phyloP scores from a whole-genome alignment of 2,888 invertebrate species.

The Lepidocyrtinus sp. region DNA sequence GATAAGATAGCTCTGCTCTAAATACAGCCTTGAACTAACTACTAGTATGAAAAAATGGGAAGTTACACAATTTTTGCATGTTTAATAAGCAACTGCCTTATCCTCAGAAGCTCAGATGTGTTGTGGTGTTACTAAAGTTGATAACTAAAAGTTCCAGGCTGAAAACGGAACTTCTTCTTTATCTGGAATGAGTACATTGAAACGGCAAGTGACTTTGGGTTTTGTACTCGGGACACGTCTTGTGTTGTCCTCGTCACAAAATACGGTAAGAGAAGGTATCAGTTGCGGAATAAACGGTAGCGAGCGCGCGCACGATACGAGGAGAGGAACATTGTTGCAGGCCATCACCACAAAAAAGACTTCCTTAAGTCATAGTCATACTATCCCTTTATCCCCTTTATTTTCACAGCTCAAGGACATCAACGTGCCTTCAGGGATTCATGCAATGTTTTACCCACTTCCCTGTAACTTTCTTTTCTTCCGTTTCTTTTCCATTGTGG shows the following conservation, averaged over 20 bases:
- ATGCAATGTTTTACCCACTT: constrained; percentile 33
- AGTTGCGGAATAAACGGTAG: not conserved
- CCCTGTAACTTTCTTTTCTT: constrained; percentile 36
- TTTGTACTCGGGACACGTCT: not conserved
- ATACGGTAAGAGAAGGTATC: not conserved
- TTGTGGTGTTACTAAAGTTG: no score
- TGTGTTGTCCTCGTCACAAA: no score
- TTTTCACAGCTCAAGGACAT: constrained; percentile 41
- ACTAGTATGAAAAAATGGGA: no score
- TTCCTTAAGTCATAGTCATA: not conserved
- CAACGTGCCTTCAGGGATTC: constrained; percentile 45
- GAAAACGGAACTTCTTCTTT: no score
- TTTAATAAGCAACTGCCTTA: no score
- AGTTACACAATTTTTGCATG: no score
- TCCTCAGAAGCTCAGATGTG: no score
- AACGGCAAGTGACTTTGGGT: no score
- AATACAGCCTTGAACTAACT: no score
- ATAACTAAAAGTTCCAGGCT: no score
- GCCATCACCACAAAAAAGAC: not conserved
- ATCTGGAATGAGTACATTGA: no score
- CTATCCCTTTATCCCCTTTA: constrained; percentile 9
- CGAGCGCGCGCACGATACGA: not conserved
- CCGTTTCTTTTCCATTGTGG: not conserved
- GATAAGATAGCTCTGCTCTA: no score
- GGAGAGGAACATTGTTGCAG: not conserved